Percentiles rank a stretch among this genome's conserved stretches.
Conservation (phyloP, 1,140 invertebrate species). For the Aethina tumida region DNA sequence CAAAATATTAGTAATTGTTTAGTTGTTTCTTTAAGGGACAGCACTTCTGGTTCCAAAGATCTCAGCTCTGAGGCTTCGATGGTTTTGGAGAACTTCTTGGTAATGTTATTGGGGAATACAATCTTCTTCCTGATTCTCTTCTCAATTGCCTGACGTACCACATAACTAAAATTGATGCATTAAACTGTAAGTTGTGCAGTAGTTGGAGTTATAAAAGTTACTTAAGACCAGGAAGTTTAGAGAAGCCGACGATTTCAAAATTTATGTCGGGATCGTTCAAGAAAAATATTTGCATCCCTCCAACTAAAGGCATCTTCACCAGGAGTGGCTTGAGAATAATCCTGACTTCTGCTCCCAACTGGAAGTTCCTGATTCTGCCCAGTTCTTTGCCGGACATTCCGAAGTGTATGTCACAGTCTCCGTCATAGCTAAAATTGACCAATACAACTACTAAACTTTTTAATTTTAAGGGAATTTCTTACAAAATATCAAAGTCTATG, state of each 20-base stretch:
- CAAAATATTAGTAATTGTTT: conserved; percentile 5
- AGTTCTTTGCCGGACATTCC: conserved; percentile 61
- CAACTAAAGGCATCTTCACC: conserved; percentile 74
- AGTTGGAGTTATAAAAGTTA: conserved; percentile 8
- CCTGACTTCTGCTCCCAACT: conserved; percentile 71
- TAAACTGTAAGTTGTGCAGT: neutral
- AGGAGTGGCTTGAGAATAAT: conserved; percentile 91
- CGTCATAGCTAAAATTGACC: conserved; percentile 64
- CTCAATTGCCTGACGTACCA: conserved; percentile 72
- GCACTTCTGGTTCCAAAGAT: conserved; percentile 79
- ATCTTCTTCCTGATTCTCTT: conserved; percentile 79
- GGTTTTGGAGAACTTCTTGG: conserved; percentile 68
- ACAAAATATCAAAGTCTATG: conserved; percentile 89
- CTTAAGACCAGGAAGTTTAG: conserved; percentile 82
- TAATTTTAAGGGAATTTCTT: conserved; percentile 36
- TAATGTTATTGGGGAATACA: conserved; percentile 87
- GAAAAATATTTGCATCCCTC: conserved; percentile 87
- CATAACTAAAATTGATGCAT: conserved; percentile 52
- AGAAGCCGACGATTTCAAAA: conserved; percentile 87
- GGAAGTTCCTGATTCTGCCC: conserved; percentile 83
- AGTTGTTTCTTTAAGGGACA: conserved; percentile 15
- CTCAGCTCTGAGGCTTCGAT: conserved; percentile 67
- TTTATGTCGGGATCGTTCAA: conserved; percentile 88
- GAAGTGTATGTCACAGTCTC: conserved; percentile 87
- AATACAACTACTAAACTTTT: conserved; percentile 1